Base-by-base conservation (phyloP, 23 tunicate genomes). In the Diplosoma virens region DNA sequence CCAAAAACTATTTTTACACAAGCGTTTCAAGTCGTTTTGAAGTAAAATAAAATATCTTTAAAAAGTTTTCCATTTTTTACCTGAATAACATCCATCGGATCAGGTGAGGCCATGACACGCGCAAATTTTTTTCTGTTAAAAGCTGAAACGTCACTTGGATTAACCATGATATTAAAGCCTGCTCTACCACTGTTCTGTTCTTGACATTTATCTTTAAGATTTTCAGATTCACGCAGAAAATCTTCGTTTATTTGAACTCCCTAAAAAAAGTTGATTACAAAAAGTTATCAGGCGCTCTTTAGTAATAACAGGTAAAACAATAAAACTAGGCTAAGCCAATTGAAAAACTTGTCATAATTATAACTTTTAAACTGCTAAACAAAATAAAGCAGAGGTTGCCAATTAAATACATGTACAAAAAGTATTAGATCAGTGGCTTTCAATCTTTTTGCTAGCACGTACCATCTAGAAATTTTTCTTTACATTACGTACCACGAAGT, bases 21-120 rank as follows among this genome's bases (percentile, higher is more conserved):
- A 45, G 52, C 14, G 14, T 9, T 11, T 11, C 16, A 16, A 9
- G 11, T 45, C 16, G 11, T 45, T 45, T 45, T 45, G 11, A 16
- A 11, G 52, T 45, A 45, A 16, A 11, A 11, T 45, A 45, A 11
- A n/a, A n/a, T n/a, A n/a, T n/a, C n/a, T n/a, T n/a, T n/a, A n/a
- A n/a, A n/a, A n/a, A n/a, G n/a, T n/a, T n/a, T n/a, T n/a, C n/a
- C n/a, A n/a, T n/a, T n/a, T n/a, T n/a, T 54, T 70, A 85, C 91
- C 75, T 86, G 93, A 29, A 86, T 46, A 23, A 86, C 71, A 26
- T 56, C 64, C 93, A 86, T 86, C 1, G 86, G 93, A 23, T 59
- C 67, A 2, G 65, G 50, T 24, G 61, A 9, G 17, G 9, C 23
- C 36, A 37, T 67, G 25, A 67, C 26, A 3, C 61, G 3, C 14